phyloP scores from a whole-genome alignment of 2,797 vertebrate species.

The Oryzias sinensis region DNA sequence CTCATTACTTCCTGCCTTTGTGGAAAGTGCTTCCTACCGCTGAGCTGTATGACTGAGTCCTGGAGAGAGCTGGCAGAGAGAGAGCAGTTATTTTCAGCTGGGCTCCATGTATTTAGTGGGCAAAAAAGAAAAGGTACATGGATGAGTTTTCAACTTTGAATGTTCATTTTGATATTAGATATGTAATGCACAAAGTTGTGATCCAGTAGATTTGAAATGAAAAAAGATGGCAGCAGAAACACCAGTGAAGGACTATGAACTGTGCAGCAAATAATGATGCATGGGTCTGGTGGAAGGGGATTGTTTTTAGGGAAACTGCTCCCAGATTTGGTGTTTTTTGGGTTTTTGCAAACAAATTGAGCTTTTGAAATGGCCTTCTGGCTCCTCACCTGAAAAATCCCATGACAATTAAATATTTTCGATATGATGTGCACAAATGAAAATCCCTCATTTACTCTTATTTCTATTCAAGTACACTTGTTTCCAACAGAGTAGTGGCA shows the following conservation, averaged over 20 bases:
- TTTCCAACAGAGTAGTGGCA: too few species aligned
- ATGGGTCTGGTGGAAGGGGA: conserved; percentile 26
- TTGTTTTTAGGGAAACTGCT: conserved; percentile 55
- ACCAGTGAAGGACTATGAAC: conserved; percentile 25
- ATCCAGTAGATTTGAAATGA: conserved; percentile 12
- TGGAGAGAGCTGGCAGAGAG: conserved; percentile 29
- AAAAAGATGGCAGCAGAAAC: conserved; percentile 6
- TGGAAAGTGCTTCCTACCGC: conserved; percentile 73
- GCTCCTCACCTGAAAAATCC: too few species aligned
- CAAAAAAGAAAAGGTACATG: conserved; percentile 27
- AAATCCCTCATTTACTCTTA: too few species aligned
- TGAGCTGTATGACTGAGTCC: conserved; percentile 54
- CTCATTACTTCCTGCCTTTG: conserved; percentile 86
- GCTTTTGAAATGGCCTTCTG: too few species aligned
- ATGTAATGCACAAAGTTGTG: conserved; percentile 4
- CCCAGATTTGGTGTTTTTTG: not conserved
- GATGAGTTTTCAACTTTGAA: conserved; percentile 3
- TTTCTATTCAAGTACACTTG: too few species aligned
- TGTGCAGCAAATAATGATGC: conserved; percentile 44
- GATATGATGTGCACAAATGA: too few species aligned
- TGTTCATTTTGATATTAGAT: conserved; percentile 25
- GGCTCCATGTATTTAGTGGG: conserved; percentile 35
- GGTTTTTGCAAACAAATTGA: too few species aligned
- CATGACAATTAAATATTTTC: too few species aligned
- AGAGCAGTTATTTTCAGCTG: not conserved